Base-by-base conservation (phyloP, 2,888 invertebrate genomes). In the Pseudococcus longispinus region DNA sequence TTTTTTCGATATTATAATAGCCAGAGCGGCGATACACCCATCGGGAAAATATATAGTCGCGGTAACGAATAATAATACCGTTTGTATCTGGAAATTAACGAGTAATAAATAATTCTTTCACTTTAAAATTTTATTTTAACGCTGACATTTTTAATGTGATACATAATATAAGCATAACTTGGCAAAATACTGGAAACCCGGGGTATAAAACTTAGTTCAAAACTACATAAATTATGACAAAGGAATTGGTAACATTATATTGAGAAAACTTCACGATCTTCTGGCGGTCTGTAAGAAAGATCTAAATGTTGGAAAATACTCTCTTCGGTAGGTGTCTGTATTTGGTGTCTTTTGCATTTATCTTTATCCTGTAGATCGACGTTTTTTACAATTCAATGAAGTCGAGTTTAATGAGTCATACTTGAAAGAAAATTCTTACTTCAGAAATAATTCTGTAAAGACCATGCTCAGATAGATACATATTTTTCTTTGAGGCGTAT, bases 1-100 rank as follows among this genome's bases (percentile, higher is more conserved):
- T 87, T 88, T 89, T 0, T 90, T 90, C 85, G 90, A 90, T 83
- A 90, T 90, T 80, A 90, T 90, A 11, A 89, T 90, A 1, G 90
- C 90, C 87, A 90, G 90, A 88, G 90, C 90, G 32, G 88, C 89
- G 0, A 87, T 90, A 15, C 89, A 89, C 20, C 88, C 88, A 74
- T 88, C 88, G 44, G 89, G 90, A 1, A 88, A 88, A n/a, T 89
- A 89, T 88, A 88, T 90, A 44, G 90, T 90, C 3, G 90, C 90
- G 5, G 90, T 90, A 20, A 91, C 91, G 0, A 90, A 90, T 84
- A 90, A 90, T 83, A 91, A 91, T 87, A 89, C 90, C 89, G 90
- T 91, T n/a, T 90, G 90, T 87, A 89, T 91, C 11, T 91, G 87
- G 87, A 84, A 84, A 84, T 37, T 84, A 13, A 32, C 60, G 8